A percentile compares a stretch with the other conserved stretches of the same genome.
Evolutionary conservation across 2,797 vertebrate genomes (phyloP).

Genomic region (Cephalopachus bancanus): DNA sequence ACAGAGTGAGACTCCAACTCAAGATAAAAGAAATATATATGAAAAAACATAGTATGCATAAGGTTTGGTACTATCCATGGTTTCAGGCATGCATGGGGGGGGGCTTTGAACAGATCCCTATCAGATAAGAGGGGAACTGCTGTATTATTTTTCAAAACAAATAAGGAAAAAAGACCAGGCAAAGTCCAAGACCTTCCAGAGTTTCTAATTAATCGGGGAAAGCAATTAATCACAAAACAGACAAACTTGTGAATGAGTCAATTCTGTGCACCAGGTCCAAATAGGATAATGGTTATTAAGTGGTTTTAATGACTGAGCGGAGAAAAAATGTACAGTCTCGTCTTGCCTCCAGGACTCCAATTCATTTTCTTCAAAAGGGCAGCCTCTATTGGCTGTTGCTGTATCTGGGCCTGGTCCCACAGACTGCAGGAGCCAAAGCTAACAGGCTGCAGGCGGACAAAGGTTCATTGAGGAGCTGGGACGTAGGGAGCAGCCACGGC

Average conservation of each 20-base stretch:
- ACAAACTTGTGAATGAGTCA: background rate
- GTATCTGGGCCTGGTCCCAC: constrained; percentile 82
- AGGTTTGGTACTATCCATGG: background rate
- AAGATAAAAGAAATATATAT: too few species aligned
- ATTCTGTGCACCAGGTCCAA: background rate
- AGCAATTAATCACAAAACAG: background rate
- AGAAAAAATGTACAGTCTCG: background rate
- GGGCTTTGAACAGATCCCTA: background rate
- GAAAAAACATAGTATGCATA: background rate
- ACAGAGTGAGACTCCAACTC: too few species aligned
- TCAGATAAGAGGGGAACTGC: background rate
- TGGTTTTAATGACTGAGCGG: background rate
- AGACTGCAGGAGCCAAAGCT: constrained; percentile 88
- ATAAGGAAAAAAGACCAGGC: constrained; percentile 26
- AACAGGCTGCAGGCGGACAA: constrained; percentile 87
- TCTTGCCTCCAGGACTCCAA: constrained; percentile 19
- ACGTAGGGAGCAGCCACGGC: constrained; percentile 51
- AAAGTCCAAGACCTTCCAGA: background rate
- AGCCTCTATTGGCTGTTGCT: constrained; percentile 49
- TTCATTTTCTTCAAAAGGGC: constrained; percentile 66
- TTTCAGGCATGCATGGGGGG: background rate
- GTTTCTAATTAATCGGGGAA: background rate
- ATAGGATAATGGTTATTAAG: background rate
- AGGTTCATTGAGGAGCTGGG: constrained; percentile 86
- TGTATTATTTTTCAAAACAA: background rate